Evolutionary conservation across 2,888 invertebrate species (phyloP), one percentile per base, ranked within the genome.

Genomic region (Phania funesta): DNA sequence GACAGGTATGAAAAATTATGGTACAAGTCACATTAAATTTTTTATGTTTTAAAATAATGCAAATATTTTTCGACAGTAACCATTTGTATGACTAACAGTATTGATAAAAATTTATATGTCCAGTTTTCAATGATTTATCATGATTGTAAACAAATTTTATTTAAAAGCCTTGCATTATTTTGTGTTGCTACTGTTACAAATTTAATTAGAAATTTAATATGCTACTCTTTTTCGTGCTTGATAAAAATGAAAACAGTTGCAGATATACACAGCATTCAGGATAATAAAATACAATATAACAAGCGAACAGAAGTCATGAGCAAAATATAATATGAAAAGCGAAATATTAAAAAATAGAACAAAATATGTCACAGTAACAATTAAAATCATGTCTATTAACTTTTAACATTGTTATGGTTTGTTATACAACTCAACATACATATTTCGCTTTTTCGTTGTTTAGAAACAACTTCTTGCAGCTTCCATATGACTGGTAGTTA

Each of bases 301-400:
- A 50, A 58, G 5, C 9, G 9, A 29, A 50, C 18, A 38, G 4
- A 46, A 58, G 16, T 48, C 13, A 48, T 24, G 6, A 20, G 1
- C 16, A 18, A 46, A 38, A 29, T 0, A 18, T 38, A 26, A 22
- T n/a, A 18, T 11, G 29, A 58, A 22, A 38, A 26, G 26, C 0
- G 24, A 50, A 24, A 3, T 48, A 56, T 16, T 9, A 24, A 18
- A 11, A 24, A 44, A 9, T 7, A 3, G 38, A 54, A 41, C 11
- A 44, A 46, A 79, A 54, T 65, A 44, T 71, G 56, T 52, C 60
- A 52, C 50, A 44, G 52, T 79, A 52, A 67, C 65, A 71, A 71
- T 67, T 73, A 67, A 62, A 67, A 67, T 52, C 67, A 73, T 67
- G 60, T 44, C 73, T 67, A 60, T 75, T 75, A 80, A 80, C 56